Conservation (phyloP, 2,113 vertebrate genomes). For the Colistium nudipinnis region DNA sequence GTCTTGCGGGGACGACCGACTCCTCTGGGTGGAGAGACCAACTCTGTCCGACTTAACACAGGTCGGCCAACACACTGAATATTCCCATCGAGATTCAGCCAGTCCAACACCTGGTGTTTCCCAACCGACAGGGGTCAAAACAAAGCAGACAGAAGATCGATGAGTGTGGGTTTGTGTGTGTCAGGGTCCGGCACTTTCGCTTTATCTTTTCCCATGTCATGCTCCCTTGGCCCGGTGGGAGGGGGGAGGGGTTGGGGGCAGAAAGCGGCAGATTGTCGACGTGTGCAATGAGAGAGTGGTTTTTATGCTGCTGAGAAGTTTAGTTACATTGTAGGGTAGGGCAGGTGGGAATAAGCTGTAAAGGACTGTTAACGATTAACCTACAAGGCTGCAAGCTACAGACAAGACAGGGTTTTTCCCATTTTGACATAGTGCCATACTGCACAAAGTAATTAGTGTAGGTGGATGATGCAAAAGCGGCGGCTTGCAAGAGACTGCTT, state of each 20-base stretch:
- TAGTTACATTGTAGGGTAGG: neutral
- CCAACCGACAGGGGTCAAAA: conserved; percentile 32
- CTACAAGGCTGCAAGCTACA: neutral
- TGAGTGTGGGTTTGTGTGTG: conserved; percentile 30
- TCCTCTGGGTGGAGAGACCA: conserved; percentile 15
- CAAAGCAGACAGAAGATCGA: conserved; percentile 45
- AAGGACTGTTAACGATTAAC: neutral
- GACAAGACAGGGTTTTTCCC: neutral
- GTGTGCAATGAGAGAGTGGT: neutral
- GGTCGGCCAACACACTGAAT: conserved; percentile 27
- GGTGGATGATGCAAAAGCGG: neutral
- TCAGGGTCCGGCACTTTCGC: conserved; percentile 12
- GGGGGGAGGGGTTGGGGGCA: conserved; percentile 15
- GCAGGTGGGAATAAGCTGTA: neutral
- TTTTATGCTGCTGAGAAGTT: conserved; percentile 29
- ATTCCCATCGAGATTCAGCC: conserved; percentile 42
- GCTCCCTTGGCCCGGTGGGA: neutral
- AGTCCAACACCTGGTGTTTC: conserved; percentile 33
- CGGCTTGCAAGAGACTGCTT: too few species aligned
- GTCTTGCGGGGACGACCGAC: conserved; percentile 26
- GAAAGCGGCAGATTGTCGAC: conserved; percentile 7
- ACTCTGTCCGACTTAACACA: conserved; percentile 14
- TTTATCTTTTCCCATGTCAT: conserved; percentile 12
- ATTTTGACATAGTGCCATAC: neutral
- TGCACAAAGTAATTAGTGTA: neutral